phyloP scores from a whole-genome alignment of 2,113 vertebrate genomes.

The Athene cunicularia region DNA sequence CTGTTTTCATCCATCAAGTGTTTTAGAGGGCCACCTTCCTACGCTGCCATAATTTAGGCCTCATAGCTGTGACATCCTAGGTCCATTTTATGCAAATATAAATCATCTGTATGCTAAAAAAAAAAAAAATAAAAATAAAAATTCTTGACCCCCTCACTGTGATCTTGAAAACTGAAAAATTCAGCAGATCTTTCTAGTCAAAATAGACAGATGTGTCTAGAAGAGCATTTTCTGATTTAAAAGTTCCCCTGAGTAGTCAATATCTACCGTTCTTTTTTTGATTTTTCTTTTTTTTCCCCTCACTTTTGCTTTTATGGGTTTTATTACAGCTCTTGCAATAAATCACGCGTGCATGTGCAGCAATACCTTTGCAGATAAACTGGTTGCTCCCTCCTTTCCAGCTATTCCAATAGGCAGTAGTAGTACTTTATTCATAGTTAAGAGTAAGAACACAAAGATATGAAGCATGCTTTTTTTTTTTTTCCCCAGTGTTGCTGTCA shows the following conservation, averaged over 20 bases:
- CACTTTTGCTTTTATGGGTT: neutral
- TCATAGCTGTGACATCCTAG: neutral
- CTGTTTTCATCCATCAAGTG: neutral
- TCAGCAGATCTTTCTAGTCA: neutral
- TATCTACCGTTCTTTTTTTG: neutral
- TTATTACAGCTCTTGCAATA: neutral
- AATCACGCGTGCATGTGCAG: neutral
- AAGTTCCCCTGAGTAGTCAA: neutral
- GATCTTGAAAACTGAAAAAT: neutral
- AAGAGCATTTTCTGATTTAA: neutral
- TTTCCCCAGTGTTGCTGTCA: neutral
- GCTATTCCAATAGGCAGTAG: neutral
- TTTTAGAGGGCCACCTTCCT: neutral
- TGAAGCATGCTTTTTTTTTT: neutral
- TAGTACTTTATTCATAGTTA: neutral
- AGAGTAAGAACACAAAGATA: neutral
- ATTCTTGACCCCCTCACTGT: neutral
- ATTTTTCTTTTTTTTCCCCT: neutral
- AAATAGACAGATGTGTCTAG: neutral
- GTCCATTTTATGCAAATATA: neutral
- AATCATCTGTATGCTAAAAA: neutral
- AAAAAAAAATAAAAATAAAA: neutral
- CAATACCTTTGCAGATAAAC: neutral
- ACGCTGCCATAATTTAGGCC: neutral
- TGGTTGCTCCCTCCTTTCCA: neutral